Conservation (phyloP, 2,797 vertebrate species). For the Thamnophis elegans region DNA sequence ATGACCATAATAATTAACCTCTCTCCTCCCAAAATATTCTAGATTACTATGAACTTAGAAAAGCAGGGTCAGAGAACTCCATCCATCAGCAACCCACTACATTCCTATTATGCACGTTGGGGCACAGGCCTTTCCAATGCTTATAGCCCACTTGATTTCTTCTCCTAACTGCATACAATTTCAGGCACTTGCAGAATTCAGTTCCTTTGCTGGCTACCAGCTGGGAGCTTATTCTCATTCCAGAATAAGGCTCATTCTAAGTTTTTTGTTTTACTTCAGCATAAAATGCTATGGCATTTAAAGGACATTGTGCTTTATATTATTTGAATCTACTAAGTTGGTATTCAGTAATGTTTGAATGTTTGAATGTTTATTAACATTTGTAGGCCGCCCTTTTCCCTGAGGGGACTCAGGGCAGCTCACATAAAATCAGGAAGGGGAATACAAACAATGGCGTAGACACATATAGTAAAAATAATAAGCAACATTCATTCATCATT, state of each 20-base stretch:
- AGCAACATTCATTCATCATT: too few relatives aligned
- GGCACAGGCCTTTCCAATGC: not conserved
- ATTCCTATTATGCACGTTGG: not conserved
- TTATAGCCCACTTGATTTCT: not conserved
- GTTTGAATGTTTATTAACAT: too few relatives aligned
- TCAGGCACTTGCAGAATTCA: not conserved
- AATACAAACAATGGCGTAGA: too few relatives aligned
- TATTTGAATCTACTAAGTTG: not conserved
- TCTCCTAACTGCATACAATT: not conserved
- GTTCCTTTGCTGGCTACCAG: not conserved
- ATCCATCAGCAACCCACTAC: too few relatives aligned
- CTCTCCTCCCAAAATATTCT: not conserved
- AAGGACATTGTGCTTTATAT: not conserved
- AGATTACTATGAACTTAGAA: not conserved
- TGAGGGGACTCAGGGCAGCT: too few relatives aligned
- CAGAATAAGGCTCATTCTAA: not conserved
- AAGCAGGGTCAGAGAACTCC: not conserved
- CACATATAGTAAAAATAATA: too few relatives aligned
- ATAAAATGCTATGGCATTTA: not conserved
- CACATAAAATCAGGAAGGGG: too few relatives aligned
- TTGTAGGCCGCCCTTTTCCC: too few relatives aligned
- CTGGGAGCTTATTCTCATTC: not conserved
- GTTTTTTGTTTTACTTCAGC: not conserved
- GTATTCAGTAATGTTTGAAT: not conserved
- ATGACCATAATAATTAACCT: not conserved